Conservation (phyloP, 2,797 vertebrate genomes). For the Gadopsis bispinosus region DNA sequence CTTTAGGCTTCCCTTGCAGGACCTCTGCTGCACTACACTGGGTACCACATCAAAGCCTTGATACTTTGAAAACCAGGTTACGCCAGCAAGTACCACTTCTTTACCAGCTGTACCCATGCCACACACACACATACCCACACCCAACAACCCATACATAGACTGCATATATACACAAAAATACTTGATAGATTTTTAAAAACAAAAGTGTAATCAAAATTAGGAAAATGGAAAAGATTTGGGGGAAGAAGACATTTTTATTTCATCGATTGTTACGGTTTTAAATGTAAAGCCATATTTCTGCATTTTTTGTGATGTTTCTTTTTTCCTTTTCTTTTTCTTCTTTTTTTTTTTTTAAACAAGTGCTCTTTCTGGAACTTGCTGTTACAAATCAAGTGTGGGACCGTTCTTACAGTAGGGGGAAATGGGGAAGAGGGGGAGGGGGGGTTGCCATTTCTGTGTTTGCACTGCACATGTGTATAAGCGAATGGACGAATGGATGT, state of each 20-base stretch:
- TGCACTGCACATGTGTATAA: slow-evolving; percentile 68
- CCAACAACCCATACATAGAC: slow-evolving; percentile 62
- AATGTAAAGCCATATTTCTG: slow-evolving; percentile 87
- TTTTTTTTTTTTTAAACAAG: slow-evolving; percentile 77
- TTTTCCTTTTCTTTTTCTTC: slow-evolving; percentile 2
- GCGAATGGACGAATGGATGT: slow-evolving; percentile 27
- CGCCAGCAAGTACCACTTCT: slow-evolving; percentile 79
- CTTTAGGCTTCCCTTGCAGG: slow-evolving; percentile 64
- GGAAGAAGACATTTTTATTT: slow-evolving; percentile 57
- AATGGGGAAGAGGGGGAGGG: slow-evolving; percentile 23
- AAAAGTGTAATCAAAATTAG: slow-evolving; percentile 61
- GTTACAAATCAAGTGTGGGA: slow-evolving; percentile 85
- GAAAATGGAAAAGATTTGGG: slow-evolving; percentile 56
- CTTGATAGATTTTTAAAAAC: slow-evolving; percentile 56
- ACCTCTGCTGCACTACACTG: slow-evolving; percentile 77
- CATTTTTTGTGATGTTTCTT: slow-evolving; percentile 50
- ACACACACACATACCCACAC: slow-evolving; percentile 51
- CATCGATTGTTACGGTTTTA: slow-evolving; percentile 82
- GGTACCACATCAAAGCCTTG: slow-evolving; percentile 78
- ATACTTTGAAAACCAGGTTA: slow-evolving; percentile 82
- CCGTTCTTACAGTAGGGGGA: slow-evolving; percentile 63
- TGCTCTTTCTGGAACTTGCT: slow-evolving; percentile 89
- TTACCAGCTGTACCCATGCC: slow-evolving; percentile 81
- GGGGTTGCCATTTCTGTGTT: slow-evolving; percentile 77
- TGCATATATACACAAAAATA: slow-evolving; percentile 58